These are phyloP conservation scores for Heterocephalus glaber DNA, from an alignment of 2,113 vertebrate species.

Conservation along the genomic window DNA sequence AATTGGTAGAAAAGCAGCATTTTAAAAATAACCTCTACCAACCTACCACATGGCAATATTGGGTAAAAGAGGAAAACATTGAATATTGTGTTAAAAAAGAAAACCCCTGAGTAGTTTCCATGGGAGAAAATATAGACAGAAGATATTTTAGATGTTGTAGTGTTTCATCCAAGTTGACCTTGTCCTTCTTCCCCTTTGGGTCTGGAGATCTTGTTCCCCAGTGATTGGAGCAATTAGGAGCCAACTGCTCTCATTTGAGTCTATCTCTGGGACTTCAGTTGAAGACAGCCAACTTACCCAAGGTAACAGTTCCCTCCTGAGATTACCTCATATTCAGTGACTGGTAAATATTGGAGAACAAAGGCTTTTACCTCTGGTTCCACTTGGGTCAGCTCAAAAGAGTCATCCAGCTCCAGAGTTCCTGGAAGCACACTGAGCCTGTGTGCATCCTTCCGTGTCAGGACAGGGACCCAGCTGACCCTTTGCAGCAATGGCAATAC, in stretches of 20 bases:
- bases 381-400: not conserved
- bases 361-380: not conserved
- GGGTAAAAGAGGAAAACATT: not conserved
- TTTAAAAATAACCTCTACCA: not conserved
- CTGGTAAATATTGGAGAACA: too few relatives aligned
- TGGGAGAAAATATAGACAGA: not conserved
- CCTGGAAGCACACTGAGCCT: not conserved
- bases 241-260: not conserved
- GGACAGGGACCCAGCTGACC: not conserved
- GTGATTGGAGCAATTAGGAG: not conserved
- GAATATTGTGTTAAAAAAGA: not conserved
- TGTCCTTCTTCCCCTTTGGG: not conserved
- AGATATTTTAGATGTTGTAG: too few relatives aligned
- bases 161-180: rapidly evolving
- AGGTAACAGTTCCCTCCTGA: too few relatives aligned
- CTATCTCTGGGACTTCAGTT: not conserved
- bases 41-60: not conserved
- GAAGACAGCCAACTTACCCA: not conserved
- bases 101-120: not conserved
- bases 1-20: not conserved
- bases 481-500: rapidly evolving
- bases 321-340: not conserved
- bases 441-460: not conserved
- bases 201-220: not conserved
- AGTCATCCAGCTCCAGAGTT: not conserved